These are phyloP conservation scores for Echinops telfairi DNA, from an alignment of 2,113 vertebrate genomes.

Conservation along the genomic window DNA sequence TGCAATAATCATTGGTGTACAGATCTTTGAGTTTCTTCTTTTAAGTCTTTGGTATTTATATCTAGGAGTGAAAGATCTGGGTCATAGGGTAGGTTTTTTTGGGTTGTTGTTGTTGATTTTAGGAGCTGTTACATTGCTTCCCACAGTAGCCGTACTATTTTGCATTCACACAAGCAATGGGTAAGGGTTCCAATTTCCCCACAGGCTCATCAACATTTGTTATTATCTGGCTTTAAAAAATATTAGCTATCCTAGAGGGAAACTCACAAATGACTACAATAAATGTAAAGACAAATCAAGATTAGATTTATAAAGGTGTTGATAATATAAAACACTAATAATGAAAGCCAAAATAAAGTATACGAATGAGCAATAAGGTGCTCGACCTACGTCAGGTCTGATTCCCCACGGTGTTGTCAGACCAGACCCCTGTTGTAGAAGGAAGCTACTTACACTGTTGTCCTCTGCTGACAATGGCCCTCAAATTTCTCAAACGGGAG, in stretches of 20 bases:
- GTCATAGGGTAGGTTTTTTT: not conserved
- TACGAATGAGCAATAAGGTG: not conserved
- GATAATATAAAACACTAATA: not conserved
- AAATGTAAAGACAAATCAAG: not conserved
- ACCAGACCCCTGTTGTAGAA: not conserved
- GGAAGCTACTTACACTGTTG: not conserved
- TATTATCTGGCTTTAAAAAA: not conserved
- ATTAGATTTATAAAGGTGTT: not conserved
- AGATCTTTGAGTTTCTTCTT: not conserved
- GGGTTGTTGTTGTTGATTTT: not conserved
- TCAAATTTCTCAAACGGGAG: not conserved
- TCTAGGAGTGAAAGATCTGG: not conserved
- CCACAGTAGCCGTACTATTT: not conserved
- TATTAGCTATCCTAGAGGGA: not conserved
- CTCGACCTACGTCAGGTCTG: not conserved
- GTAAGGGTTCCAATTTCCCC: not conserved
- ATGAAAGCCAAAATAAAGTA: not conserved
- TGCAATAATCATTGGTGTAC: not conserved
- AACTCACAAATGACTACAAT: not conserved
- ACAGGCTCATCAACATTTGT: not conserved
- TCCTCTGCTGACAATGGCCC: not conserved
- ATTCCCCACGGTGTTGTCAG: not conserved
- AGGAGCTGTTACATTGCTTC: not conserved
- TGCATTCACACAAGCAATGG: not conserved
- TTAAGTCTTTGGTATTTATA: not conserved